Conservation (phyloP, 2,888 invertebrate species). For the Hirtodrosophila cameraria region DNA sequence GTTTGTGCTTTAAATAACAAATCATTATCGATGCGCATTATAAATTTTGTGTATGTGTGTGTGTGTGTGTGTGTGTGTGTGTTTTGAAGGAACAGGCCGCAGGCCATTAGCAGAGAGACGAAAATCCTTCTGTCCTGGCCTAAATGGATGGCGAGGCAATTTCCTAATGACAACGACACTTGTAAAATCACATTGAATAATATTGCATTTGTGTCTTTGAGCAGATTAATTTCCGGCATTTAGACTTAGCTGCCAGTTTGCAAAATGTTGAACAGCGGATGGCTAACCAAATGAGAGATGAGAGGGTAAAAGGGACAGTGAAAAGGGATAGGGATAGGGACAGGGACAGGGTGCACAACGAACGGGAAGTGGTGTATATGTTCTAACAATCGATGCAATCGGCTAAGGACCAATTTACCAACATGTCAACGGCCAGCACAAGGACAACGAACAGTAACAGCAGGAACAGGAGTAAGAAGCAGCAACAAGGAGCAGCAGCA, state of each 20-base stretch:
- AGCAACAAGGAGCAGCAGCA: conserved; percentile 7
- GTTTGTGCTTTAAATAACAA: conserved; percentile 71
- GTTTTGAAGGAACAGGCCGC: conserved; percentile 23
- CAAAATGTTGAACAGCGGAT: conserved; percentile 30
- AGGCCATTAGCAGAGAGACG: conserved; percentile 18
- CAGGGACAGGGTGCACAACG: conserved; percentile 5
- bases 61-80: no score
- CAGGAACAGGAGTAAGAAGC: no score
- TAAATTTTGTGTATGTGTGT: conserved; percentile 57
- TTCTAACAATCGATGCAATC: conserved; percentile 65
- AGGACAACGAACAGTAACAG: conserved; percentile 30
- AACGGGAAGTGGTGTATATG: conserved; percentile 32
- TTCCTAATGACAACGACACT: conserved; percentile 75
- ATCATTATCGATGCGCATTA: conserved; percentile 77
- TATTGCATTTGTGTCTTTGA: conserved; percentile 62
- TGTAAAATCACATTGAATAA: conserved; percentile 76
- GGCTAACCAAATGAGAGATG: conserved; percentile 32
- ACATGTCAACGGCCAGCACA: conserved; percentile 69
- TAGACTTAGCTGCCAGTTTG: conserved; percentile 65
- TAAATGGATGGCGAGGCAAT: conserved; percentile 49
- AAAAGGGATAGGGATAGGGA: conserved; percentile 1
- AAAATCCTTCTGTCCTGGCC: neutral
- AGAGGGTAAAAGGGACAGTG: neutral
- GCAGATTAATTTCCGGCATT: conserved; percentile 78
- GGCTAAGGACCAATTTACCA: conserved; percentile 75